Evolutionary conservation across 2,888 invertebrate genomes (phyloP), one percentile per base, ranked within the genome.

Genomic region (Vanessa cardui): DNA sequence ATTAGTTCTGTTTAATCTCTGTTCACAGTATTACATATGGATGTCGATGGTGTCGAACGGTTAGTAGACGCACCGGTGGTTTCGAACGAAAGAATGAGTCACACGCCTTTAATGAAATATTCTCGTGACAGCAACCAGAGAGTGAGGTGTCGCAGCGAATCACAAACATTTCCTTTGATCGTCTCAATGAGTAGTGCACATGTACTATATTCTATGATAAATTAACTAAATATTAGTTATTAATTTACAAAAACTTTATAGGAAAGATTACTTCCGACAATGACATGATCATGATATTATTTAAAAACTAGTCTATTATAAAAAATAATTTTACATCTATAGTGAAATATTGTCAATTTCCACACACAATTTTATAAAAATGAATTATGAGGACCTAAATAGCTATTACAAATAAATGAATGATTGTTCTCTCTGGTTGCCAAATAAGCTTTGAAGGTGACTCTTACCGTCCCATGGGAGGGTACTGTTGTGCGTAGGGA

Each of bases 381-480:
- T 58, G 54, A 64, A 16, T 67, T 56, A 54, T 20, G 56, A 39
- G 1, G 33, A 12, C 26, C 33, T 56, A 52, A 56, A 5, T 39
- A 39, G 31, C 46, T 61, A 54, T 33, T 54, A 39, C 15, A 60
- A 12, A 52, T 67, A 50, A 54, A 62, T 60, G 26, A 50, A 60
- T 54, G 54, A 49, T 68, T 45, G 52, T 62, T 67, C 72, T 73
- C 72, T 73, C 73, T 73, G 72, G 71, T 71, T 66, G 70, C 68
- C 58, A 62, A 56, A 18, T n/a, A 58, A 59, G 20, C 54, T 56
- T 31, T 63, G 26, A 69, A 62, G 58, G 65, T 52, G 62, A 50
- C 67, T 64, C 93, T 88, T 83, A 93, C 93, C 93, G 90, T 83
- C 89, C 92, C 88, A 92, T 88, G 9, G 92, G 90, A 0, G 92